Evolutionary conservation across 2,888 invertebrate species (phyloP), one percentile per base, ranked within the genome.

Genomic region (Campoplex nolae): DNA sequence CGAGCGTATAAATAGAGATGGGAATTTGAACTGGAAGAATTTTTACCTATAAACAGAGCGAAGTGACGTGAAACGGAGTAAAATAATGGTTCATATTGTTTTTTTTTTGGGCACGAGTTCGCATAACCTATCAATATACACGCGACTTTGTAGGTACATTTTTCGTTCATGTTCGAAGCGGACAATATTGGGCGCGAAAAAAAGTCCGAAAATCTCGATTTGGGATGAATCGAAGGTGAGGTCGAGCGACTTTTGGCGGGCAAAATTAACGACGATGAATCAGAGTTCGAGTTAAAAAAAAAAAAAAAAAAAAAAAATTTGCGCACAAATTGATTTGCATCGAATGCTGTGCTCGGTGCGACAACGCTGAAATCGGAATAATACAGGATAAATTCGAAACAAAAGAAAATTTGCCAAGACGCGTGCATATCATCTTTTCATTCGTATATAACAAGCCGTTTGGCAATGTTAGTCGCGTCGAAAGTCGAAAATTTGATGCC

Each of bases 111-210:
- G 38, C 68, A 23, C 45, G 18, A 68, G 74, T 32, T 54, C 23
- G 54, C 83, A 79, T 86, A 83, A 83, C 83, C 86, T 85, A 83
- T 35, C 77, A 9, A 11, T 32, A 18, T 13, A 73, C 82, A 48
- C 77, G 74, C 82, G 82, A 80, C 32, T 38, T 71, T 35, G 32
- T 16, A 4, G 2, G n/a, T 45, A 45, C 54, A 51, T 68, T 35
- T 51, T 54, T 68, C 2, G 51, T 51, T 62, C 32, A n/a, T 45
- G 28, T 35, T n/a, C 28, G 32, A 7, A 68, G 56, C 2, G 42
- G 56, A 42, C 23, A 74, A 18, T 18, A 11, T 42, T 48, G 16
- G 23, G 51, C 54, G 48, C 35, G 45, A 32, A 51, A 62, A 68
- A 48, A 32, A n/a, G 48, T 35, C 32, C 51, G 74, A 58, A 58